These are phyloP conservation scores for Motacilla alba DNA, from an alignment of 2,113 vertebrate species.

Conservation along the genomic window DNA sequence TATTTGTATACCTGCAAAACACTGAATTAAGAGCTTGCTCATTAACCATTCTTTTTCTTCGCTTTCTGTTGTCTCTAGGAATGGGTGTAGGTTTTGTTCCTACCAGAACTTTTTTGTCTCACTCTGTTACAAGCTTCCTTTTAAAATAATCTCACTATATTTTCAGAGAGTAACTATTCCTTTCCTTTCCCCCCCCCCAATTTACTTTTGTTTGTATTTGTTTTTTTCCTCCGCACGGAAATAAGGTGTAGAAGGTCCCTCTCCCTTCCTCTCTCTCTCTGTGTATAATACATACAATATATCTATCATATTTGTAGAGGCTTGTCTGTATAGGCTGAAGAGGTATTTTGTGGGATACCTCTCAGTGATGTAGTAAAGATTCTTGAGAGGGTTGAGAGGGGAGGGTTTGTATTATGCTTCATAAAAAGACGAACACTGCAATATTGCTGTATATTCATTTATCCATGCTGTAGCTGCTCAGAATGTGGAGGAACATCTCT, in stretches of 20 bases:
- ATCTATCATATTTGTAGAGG: background rate
- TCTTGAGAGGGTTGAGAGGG: background rate
- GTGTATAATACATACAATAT: background rate
- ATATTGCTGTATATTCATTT: slow-evolving; percentile 18
- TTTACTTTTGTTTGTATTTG: background rate
- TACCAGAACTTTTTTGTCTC: background rate
- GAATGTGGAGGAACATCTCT: background rate
- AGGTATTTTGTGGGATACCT: background rate
- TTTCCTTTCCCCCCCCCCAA: background rate
- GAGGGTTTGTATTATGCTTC: background rate
- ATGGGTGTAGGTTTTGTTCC: background rate
- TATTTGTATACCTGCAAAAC: background rate
- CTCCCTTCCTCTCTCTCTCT: background rate
- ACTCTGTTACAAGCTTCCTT: background rate
- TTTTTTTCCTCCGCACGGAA: background rate
- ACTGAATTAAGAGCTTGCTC: background rate
- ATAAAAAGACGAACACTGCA: background rate
- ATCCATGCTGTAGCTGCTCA: background rate
- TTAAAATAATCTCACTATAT: background rate
- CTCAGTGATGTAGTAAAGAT: background rate
- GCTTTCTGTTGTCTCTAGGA: background rate
- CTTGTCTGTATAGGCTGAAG: background rate
- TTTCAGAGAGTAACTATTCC: background rate
- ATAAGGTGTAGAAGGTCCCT: background rate
- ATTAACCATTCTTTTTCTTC: background rate